Percentiles rank a stretch among this genome's conserved stretches.
These are phyloP conservation scores for Folsomia manolachei DNA, from an alignment of 2,888 invertebrate genomes.

Conservation along the genomic window DNA sequence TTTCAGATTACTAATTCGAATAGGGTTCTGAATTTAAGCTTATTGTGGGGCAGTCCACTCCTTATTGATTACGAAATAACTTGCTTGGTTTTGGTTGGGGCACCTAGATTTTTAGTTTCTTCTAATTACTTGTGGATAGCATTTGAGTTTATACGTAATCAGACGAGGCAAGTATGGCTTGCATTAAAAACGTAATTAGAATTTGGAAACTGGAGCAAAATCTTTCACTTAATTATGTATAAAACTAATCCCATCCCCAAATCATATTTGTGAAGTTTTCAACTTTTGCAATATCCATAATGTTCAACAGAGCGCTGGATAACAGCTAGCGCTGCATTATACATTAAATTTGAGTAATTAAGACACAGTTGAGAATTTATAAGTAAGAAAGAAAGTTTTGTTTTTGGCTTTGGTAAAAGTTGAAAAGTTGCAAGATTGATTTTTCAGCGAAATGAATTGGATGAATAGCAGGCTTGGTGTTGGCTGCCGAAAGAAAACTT, in stretches of 20 bases:
- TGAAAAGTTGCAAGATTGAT: constrained; percentile 8
- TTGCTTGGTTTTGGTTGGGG: no score
- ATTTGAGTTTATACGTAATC: no score
- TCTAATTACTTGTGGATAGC: no score
- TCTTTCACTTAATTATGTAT: not conserved
- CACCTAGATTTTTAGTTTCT: no score
- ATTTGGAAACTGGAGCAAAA: not conserved
- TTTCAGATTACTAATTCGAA: no score
- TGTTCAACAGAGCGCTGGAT: no score
- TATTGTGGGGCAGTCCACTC: no score
- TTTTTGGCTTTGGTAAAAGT: not conserved
- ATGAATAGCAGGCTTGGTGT: not conserved
- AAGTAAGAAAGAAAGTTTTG: no score
- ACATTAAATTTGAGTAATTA: constrained; percentile 15
- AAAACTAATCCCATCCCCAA: not conserved
- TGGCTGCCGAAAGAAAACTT: not conserved
- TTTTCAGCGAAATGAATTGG: constrained; percentile 9
- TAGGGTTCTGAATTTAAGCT: no score
- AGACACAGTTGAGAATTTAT: constrained; percentile 6
- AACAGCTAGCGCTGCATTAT: not conserved
- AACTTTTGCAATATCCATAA: not conserved
- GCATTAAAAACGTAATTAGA: no score
- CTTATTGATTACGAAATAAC: no score
- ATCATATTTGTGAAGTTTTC: not conserved
- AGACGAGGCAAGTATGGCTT: no score